A percentile compares a stretch with the other conserved stretches of the same genome.
These are phyloP conservation scores for Papilio aristodemus DNA, from an alignment of 1,140 invertebrate genomes.

Conservation along the genomic window DNA sequence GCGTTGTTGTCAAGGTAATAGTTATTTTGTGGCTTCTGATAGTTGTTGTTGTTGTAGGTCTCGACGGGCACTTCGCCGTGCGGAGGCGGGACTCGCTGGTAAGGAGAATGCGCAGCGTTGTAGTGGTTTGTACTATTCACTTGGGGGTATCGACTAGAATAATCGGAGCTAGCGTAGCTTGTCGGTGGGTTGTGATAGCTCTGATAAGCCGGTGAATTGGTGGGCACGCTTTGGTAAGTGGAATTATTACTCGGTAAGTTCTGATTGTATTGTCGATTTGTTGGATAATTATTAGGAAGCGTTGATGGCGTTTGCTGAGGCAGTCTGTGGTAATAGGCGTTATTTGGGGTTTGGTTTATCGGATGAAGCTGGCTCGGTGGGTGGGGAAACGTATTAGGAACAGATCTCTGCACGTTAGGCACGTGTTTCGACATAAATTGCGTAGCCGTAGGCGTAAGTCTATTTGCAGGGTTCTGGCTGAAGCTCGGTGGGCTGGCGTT, in stretches of 20 bases:
- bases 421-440: slow-evolving; percentile 60
- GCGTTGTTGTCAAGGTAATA: slow-evolving; percentile 61
- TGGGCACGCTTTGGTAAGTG: slow-evolving; percentile 77
- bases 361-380: slow-evolving; percentile 62
- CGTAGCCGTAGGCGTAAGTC: slow-evolving; percentile 62
- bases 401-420: slow-evolving; percentile 51
- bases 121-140: slow-evolving; percentile 64
- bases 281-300: slow-evolving; percentile 51
- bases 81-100: slow-evolving; percentile 81
- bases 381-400: slow-evolving; percentile 69
- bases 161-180: slow-evolving; percentile 70
- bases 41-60: slow-evolving; percentile 67
- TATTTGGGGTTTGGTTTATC: slow-evolving; percentile 55
- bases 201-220: slow-evolving; percentile 72
- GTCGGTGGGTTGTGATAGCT: slow-evolving; percentile 74
- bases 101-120: slow-evolving; percentile 69
- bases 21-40: slow-evolving; percentile 61
- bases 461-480: slow-evolving; percentile 68
- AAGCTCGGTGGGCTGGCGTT: slow-evolving; percentile 69
- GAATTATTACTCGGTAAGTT: slow-evolving; percentile 50
- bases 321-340: slow-evolving; percentile 66
- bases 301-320: slow-evolving; percentile 51
- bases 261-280: slow-evolving; percentile 56
- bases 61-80: slow-evolving; percentile 73
- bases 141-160: slow-evolving; percentile 73